A percentile compares a stretch with the other conserved stretches of the same genome.
Evolutionary conservation across 2,797 vertebrate species (phyloP).

Genomic region (Arremon brunneinucha): DNA sequence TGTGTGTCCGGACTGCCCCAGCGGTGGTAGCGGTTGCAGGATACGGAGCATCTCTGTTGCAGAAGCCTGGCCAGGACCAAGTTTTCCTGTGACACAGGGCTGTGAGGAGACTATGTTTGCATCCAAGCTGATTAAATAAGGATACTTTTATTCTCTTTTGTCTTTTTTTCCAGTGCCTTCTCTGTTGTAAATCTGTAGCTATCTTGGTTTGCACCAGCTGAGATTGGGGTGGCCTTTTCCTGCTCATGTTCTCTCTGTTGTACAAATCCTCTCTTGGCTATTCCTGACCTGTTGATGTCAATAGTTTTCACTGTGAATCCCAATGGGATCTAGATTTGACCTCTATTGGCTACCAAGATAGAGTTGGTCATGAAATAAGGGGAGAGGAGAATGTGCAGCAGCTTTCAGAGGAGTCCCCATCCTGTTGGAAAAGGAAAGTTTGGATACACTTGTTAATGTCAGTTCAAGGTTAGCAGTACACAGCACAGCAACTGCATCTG

Average conservation of each 20-base stretch:
- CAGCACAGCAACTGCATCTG: constrained; percentile 20
- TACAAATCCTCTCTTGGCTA: not conserved
- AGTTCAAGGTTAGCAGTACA: constrained; percentile 52
- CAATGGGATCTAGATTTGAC: not conserved
- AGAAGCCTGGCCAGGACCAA: not conserved
- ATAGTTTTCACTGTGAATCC: constrained; percentile 8
- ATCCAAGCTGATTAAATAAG: not conserved
- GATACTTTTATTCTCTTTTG: not conserved
- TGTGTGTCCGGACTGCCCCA: not conserved
- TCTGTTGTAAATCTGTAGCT: not conserved
- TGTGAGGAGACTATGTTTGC: not conserved
- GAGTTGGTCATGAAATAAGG: not conserved
- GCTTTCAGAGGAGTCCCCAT: not conserved
- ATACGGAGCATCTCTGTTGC: not conserved
- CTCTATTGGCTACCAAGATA: not conserved
- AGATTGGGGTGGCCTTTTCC: not conserved
- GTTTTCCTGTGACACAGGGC: not conserved
- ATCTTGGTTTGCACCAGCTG: not conserved
- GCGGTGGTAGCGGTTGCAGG: rapidly evolving
- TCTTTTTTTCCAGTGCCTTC: not conserved
- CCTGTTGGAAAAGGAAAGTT: not conserved
- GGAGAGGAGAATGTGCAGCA: not conserved
- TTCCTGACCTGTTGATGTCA: constrained; percentile 25
- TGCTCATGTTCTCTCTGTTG: not conserved
- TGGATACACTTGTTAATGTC: constrained; percentile 19